A percentile compares a stretch with the other conserved stretches of the same genome.
Conservation (phyloP, 2,113 vertebrate genomes). For the Nycticebus coucang region DNA sequence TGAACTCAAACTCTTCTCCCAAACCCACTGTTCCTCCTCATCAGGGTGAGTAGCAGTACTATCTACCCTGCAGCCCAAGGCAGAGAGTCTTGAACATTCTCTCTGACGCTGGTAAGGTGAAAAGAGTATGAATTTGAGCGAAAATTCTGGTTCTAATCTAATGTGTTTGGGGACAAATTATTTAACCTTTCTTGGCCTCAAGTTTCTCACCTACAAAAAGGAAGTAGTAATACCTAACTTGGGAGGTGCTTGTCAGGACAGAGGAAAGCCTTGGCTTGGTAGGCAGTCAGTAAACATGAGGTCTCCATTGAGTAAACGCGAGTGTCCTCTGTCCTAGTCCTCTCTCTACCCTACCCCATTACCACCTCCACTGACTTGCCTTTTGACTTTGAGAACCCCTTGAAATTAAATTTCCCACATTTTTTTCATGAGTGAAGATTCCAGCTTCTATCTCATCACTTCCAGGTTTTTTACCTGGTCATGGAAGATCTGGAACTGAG, state of each 20-base stretch:
- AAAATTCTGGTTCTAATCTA: not conserved
- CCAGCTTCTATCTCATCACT: not conserved
- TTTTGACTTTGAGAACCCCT: not conserved
- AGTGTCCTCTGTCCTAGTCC: not conserved
- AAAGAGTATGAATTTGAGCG: not conserved
- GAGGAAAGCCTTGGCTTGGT: not conserved
- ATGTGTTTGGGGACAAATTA: not conserved
- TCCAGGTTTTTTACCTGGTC: not conserved
- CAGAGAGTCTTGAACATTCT: rapidly evolving
- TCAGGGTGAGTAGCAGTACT: not conserved
- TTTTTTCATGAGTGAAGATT: not conserved
- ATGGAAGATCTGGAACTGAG: not conserved
- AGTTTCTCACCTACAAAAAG: not conserved
- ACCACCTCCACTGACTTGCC: not conserved
- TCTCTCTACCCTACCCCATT: not conserved
- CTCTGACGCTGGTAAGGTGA: too few species aligned
- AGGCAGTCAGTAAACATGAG: not conserved
- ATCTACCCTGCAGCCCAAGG: not conserved
- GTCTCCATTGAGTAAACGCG: not conserved
- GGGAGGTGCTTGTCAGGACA: not conserved
- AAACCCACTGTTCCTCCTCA: not conserved
- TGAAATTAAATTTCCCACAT: not conserved
- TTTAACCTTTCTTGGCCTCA: not conserved
- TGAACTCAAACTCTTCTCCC: not conserved
- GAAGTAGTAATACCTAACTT: not conserved